Percentiles rank a stretch among this genome's conserved stretches.
Evolutionary conservation across 2,888 invertebrate species (phyloP).

Genomic region (Linnaemya vulpina): DNA sequence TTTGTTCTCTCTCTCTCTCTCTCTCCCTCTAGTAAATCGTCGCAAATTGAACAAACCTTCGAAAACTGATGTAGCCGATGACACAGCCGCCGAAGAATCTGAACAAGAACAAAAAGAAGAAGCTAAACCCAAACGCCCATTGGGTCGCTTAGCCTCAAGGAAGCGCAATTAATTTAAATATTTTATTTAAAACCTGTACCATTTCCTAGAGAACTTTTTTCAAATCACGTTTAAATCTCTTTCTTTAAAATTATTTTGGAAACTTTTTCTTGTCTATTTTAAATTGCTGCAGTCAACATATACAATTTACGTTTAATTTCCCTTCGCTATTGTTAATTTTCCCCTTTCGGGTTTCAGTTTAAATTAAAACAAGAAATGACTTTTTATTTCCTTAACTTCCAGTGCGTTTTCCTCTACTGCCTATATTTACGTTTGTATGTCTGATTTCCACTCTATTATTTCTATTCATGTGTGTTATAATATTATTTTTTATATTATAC

Average conservation of each 20-base stretch:
- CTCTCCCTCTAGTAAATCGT: slow-evolving; percentile 76
- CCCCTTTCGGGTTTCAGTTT: slow-evolving; percentile 52
- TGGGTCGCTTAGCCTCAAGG: slow-evolving; percentile 80
- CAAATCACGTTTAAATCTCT: slow-evolving; percentile 22
- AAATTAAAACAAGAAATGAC: slow-evolving; percentile 30
- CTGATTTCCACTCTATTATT: slow-evolving; percentile 13
- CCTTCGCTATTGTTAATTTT: slow-evolving; percentile 7
- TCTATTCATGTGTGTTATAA: slow-evolving; percentile 68
- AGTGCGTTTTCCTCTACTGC: slow-evolving; percentile 2
- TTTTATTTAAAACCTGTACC: slow-evolving; percentile 13
- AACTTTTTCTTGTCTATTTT: slow-evolving; percentile 5
- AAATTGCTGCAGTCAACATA: not conserved
- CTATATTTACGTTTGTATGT: not conserved
- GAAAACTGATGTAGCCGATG: slow-evolving; percentile 77
- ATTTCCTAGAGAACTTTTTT: slow-evolving; percentile 20
- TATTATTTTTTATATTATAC: slow-evolving; percentile 71
- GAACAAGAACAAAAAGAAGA: slow-evolving; percentile 80
- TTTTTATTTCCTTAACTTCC: slow-evolving; percentile 6
- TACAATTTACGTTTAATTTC: not conserved
- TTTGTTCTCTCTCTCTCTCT: too few species aligned
- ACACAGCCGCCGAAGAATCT: slow-evolving; percentile 78
- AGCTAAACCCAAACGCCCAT: slow-evolving; percentile 79
- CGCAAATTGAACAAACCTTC: slow-evolving; percentile 78
- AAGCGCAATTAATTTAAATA: slow-evolving; percentile 79
- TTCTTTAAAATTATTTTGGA: not conserved